phyloP scores from a whole-genome alignment of 2,888 invertebrate genomes.

The Cantharis rustica region DNA sequence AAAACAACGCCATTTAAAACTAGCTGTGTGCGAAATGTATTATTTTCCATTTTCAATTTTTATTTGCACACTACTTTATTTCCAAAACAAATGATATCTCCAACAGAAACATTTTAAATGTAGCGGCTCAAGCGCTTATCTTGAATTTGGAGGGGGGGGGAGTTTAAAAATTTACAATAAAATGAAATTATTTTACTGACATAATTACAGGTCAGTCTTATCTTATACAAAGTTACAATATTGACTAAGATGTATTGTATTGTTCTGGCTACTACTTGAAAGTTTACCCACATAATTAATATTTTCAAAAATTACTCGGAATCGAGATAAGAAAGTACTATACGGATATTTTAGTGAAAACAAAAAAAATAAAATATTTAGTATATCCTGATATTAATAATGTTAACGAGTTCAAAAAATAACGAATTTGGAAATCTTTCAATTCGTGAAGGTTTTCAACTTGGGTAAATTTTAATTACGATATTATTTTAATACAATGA shows the following conservation, averaged over 20 bases:
- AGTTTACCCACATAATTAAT: neutral
- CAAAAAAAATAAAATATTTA: neutral
- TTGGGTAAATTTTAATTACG: neutral
- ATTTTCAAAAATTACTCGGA: neutral
- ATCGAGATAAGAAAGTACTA: neutral
- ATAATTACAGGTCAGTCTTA: neutral
- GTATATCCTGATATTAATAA: no score
- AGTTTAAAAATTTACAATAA: neutral
- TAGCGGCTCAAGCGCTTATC: no score
- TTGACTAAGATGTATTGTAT: neutral
- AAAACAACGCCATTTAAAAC: no score
- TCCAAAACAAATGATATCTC: no score
- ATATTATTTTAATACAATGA: neutral
- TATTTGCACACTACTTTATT: no score
- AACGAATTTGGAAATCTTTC: neutral
- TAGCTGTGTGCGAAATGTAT: no score
- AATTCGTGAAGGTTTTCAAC: neutral
- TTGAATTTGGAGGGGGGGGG: neutral
- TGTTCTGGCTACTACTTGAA: neutral
- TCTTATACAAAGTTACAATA: neutral
- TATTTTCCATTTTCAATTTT: no score
- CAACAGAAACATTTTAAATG: no score
- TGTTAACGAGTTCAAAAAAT: no score
- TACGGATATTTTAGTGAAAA: neutral
- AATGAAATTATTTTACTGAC: neutral